Evolutionary conservation across 2,888 invertebrate genomes (phyloP), one percentile per base, ranked within the genome.

Genomic region (Andrena chrysosceles): DNA sequence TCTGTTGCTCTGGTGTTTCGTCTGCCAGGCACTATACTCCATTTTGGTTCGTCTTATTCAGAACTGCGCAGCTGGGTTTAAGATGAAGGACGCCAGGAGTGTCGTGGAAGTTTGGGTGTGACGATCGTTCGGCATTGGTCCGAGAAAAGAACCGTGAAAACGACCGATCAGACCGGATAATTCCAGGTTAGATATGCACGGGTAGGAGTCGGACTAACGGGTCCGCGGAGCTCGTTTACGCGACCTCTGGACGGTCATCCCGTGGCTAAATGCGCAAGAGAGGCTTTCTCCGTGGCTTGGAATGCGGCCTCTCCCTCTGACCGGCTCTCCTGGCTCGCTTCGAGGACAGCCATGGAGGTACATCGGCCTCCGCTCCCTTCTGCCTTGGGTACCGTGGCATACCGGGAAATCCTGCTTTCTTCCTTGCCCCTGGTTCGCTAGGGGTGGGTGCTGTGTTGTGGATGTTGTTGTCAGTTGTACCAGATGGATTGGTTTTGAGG

Each of bases 251-350:
- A 79, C 88, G 82, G 84, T 85, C 83, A 83, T 88, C 85, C 64
- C 72, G 83, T 63, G 81, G 85, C 81, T 84, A 85, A 85, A 78
- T 77, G 77, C 87, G 85, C 86, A 42, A 42, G 89, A 90, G 89
- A 90, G 91, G 92, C 92, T 92, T 92, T 92, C 92, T 91, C 92
- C 90, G 80, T 70, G 78, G 89, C 78, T 88, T 86, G 91, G 91
- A 91, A 91, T 91, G 91, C 86, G 88, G 89, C 89, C 89, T 86
- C 90, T 90, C 90, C 89, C 87, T 88, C 84, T 83, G 78, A 63
- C 64, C 79, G 69, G 71, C 74, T 79, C 77, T 74, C 59, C 54
- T 56, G 74, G 67, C 73, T 77, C 76, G 80, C 83, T 76, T 85
- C 83, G 84, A 85, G 82, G 82, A 88, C 85, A 82, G 20, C 67